These are phyloP conservation scores for Perithous albicinctus DNA, from an alignment of 2,888 invertebrate genomes.

Conservation along the genomic window DNA sequence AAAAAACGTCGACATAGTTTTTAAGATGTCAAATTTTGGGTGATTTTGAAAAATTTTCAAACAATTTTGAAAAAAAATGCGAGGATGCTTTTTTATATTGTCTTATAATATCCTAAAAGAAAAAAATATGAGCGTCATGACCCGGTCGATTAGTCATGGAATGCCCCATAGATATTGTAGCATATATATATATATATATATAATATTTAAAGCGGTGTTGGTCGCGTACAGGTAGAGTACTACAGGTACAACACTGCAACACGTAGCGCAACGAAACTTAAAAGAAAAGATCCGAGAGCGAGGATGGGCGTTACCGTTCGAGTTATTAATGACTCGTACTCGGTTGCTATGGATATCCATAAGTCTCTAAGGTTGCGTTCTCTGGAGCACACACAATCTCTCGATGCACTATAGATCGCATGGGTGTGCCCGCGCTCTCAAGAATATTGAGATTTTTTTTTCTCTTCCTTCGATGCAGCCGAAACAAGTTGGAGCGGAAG, in stretches of 20 bases:
- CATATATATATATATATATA: no score
- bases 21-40: no score
- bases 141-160: no score
- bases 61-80: no score
- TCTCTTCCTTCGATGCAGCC: constrained; percentile 45
- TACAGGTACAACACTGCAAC: constrained; percentile 56
- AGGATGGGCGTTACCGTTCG: constrained; percentile 83
- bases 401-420: neutral
- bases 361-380: constrained; percentile 81
- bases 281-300: constrained; percentile 83
- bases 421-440: neutral
- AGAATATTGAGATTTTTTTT: constrained; percentile 36
- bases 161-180: neutral
- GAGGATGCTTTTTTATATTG: no score
- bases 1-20: no score
- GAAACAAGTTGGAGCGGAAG: constrained; percentile 41
- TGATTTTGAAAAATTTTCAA: no score
- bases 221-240: constrained; percentile 18
- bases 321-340: constrained; percentile 85
- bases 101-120: no score
- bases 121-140: no score
- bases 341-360: constrained; percentile 85
- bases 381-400: neutral
- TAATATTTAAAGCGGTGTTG: neutral
- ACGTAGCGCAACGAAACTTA: constrained; percentile 78